Evolutionary conservation across 53 echinoderm and acorn worm species (phyloP).

Genomic region (Mesocentrotus franciscanus): DNA sequence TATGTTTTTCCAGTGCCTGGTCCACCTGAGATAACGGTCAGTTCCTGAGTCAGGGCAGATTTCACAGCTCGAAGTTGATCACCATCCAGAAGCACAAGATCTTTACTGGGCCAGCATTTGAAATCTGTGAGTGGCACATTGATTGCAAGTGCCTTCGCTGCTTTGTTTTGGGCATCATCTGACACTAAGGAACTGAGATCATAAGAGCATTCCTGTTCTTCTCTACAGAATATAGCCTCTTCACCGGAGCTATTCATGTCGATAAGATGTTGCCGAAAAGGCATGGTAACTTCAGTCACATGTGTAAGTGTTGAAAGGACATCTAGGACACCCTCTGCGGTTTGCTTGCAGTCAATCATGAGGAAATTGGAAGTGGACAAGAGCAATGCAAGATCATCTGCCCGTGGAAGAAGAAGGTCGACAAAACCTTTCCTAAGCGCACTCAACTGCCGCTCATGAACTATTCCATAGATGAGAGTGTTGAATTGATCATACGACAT

Average conservation of each 20-base stretch:
- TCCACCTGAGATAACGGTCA: conserved; percentile 86
- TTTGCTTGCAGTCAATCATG: conserved; percentile 86
- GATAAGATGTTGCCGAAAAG: conserved; percentile 78
- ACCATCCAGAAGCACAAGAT: conserved; percentile 73
- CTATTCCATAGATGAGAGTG: conserved; percentile 77
- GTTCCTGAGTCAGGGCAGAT: conserved; percentile 81
- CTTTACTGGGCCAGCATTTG: conserved; percentile 73
- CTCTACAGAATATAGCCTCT: conserved; percentile 42
- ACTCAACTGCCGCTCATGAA: conserved; percentile 71
- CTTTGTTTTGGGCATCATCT: conserved; percentile 29
- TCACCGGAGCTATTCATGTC: conserved; percentile 20
- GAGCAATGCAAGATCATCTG: conserved; percentile 53
- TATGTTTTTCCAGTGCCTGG: conserved; percentile 95
- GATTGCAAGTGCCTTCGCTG: conserved; percentile 37
- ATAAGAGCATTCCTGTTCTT: background rate
- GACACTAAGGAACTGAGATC: conserved; percentile 49
- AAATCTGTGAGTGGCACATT: conserved; percentile 48
- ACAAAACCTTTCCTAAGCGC: conserved; percentile 69
- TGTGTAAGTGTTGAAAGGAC: conserved; percentile 77
- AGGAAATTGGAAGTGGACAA: conserved; percentile 43
- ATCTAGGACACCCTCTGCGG: conserved; percentile 82
- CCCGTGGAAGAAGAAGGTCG: conserved; percentile 50
- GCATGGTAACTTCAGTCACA: conserved; percentile 71
- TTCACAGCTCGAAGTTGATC: conserved; percentile 80
- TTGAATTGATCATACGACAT: conserved; percentile 82